These are phyloP conservation scores for Heterohyrax brucei DNA, from an alignment of 2,797 vertebrate genomes.

Conservation along the genomic window DNA sequence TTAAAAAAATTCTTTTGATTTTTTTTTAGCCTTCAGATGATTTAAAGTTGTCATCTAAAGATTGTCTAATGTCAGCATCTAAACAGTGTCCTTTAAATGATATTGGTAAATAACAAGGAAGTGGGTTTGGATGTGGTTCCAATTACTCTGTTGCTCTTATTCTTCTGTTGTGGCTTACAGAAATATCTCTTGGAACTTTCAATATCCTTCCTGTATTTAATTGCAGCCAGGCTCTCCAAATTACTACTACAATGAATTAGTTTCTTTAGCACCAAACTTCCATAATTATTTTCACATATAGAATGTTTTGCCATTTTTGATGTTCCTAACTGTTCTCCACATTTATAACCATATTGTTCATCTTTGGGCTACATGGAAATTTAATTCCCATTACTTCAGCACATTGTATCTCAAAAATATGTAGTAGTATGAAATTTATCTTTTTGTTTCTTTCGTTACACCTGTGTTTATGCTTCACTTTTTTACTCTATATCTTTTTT, in stretches of 20 bases:
- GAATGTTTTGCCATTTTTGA: conserved; percentile 67
- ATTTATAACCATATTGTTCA: conserved; percentile 46
- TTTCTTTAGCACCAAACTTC: conserved; percentile 81
- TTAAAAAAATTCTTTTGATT: conserved; percentile 88
- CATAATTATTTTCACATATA: conserved; percentile 75
- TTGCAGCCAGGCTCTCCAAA: conserved; percentile 90
- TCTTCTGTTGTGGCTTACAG: conserved; percentile 92
- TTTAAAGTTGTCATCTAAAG: conserved; percentile 88
- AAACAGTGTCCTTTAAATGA: conserved; percentile 91
- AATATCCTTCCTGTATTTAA: conserved; percentile 93
- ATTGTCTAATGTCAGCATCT: conserved; percentile 89
- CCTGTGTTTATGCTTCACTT: conserved; percentile 57
- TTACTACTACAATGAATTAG: conserved; percentile 84
- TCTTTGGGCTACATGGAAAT: conserved; percentile 48
- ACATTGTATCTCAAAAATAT: conserved; percentile 60
- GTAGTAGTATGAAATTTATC: conserved; percentile 47
- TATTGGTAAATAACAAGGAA: conserved; percentile 93
- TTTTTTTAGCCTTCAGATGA: conserved; percentile 84
- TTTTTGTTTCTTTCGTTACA: conserved; percentile 48
- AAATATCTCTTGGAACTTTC: conserved; percentile 91
- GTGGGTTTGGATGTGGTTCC: conserved; percentile 92
- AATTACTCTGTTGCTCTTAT: conserved; percentile 91
- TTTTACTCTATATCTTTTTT: background rate
- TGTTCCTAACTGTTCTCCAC: background rate
- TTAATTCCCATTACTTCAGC: conserved; percentile 49